Base-by-base conservation (phyloP, 2,797 vertebrate species). In the Philypnodon macrostomus region DNA sequence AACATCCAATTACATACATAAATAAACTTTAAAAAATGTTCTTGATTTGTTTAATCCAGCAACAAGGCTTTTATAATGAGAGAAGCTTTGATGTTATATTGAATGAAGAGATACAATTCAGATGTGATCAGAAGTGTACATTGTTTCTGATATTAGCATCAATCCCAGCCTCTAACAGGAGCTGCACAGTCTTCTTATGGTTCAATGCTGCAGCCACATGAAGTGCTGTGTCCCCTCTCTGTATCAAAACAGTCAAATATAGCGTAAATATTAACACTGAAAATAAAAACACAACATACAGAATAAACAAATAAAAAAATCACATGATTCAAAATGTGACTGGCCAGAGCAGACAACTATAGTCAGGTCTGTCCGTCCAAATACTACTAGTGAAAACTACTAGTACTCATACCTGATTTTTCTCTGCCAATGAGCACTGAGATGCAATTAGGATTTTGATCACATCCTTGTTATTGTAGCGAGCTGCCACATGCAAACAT, bases 161-260 rank as follows among this genome's bases (percentile, higher is more conserved):
- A 31, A 90, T 87, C 13, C 93, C 94, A 3, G 91, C 91, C 64
- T 93, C 90, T 83, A 97, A 72, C 59, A 97, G 65, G 26, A 94
- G 76, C 83, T 90, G 90, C 23, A 89, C 90, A 41, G 92, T 90
- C 71, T 93, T 95, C 79, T 91, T 94, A 68, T 95, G 94, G 73
- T 95, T 97, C 9, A 97, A 83, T 39, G 91, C 85, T 41, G 94
- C 91, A 47, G 94, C 93, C 5, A 95, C 75, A 38, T 97, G 95
- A 35, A 97, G 91, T 0, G 94, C 91, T 0, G 94, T 96, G 52
- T 97, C 93, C 11, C 94, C 94, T 37, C 55, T 85, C 95, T 97
- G 63, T 30, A 18, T 15, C 29, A 19, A 44, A 12, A 14, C 2
- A 17, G 1, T 15, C 3, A 38, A 1, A 21, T n/a, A n/a, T n/a